Evolutionary conservation across 1,140 invertebrate genomes (phyloP).

Genomic region (Idris sp.): DNA sequence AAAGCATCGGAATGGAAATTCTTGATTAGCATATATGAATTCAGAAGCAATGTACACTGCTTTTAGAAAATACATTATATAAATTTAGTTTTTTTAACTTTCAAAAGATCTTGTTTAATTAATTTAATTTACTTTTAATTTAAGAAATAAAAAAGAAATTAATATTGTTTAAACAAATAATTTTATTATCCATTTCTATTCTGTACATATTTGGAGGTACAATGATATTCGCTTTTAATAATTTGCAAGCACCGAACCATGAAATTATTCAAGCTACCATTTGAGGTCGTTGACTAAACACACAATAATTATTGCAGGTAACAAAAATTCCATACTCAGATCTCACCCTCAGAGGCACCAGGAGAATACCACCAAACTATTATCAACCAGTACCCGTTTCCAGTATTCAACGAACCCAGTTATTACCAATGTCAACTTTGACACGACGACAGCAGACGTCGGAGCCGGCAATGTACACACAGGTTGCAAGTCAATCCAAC

Average conservation of each 20-base stretch:
- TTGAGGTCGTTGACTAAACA: neutral
- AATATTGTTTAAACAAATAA: no score
- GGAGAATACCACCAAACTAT: constrained; percentile 73
- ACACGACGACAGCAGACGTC: constrained; percentile 77
- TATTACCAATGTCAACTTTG: constrained; percentile 77
- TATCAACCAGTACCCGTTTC: constrained; percentile 77
- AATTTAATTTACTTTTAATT: no score
- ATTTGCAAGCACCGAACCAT: neutral
- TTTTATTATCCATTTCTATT: no score
- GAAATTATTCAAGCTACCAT: no score
- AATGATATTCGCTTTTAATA: no score
- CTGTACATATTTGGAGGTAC: no score
- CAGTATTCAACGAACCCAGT: constrained; percentile 73
- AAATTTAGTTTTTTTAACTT: constrained; percentile 9
- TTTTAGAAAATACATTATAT: constrained; percentile 20
- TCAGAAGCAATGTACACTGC: constrained; percentile 7
- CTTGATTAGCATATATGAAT: constrained; percentile 31
- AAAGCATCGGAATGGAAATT: constrained; percentile 33
- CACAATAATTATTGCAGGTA: constrained; percentile 61
- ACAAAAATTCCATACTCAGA: constrained; percentile 82
- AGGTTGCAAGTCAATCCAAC: constrained; percentile 78
- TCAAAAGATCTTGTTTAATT: no score
- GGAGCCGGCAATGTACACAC: constrained; percentile 82
- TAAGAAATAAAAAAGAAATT: no score
- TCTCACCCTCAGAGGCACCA: constrained; percentile 75